These are phyloP conservation scores for Marmota monax DNA, from an alignment of 2,113 vertebrate species.

Conservation along the genomic window DNA sequence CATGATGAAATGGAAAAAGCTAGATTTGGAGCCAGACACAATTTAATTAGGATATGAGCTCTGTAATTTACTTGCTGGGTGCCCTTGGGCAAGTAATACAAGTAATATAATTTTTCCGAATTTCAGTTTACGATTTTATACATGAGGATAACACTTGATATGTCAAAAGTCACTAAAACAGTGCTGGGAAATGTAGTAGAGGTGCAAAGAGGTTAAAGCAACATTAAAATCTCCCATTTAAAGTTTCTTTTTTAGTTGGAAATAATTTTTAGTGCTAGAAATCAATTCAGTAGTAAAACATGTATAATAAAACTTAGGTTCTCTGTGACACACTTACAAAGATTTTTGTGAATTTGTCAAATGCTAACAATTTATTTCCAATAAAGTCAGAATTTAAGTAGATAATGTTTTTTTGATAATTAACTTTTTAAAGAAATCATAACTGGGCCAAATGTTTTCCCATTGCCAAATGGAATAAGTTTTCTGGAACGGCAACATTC, in stretches of 20 bases:
- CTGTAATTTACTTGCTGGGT: constrained; percentile 1
- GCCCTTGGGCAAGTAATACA: background rate
- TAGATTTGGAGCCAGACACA: constrained; percentile 38
- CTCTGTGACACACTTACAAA: constrained; percentile 39
- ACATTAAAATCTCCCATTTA: background rate
- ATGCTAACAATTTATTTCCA: background rate
- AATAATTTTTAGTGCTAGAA: constrained; percentile 45
- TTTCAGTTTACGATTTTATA: constrained; percentile 50
- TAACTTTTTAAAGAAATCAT: constrained; percentile 58
- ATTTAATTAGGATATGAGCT: constrained; percentile 56
- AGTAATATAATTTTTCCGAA: constrained; percentile 39
- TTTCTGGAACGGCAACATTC: background rate
- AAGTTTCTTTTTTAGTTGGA: background rate
- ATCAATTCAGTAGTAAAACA: background rate
- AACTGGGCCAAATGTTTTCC: constrained; percentile 39
- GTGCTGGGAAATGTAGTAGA: background rate
- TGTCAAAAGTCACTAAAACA: background rate
- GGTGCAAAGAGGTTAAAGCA: background rate
- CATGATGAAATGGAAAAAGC: constrained; percentile 8
- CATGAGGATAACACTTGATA: background rate
- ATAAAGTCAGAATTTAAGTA: background rate
- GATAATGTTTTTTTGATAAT: background rate
- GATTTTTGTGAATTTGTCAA: constrained; percentile 50
- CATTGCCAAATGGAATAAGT: background rate
- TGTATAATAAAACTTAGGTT: background rate